A percentile compares a stretch with the other conserved stretches of the same genome.
These are phyloP conservation scores for Apocheima hispidaria DNA, from an alignment of 2,888 invertebrate species.

Conservation along the genomic window DNA sequence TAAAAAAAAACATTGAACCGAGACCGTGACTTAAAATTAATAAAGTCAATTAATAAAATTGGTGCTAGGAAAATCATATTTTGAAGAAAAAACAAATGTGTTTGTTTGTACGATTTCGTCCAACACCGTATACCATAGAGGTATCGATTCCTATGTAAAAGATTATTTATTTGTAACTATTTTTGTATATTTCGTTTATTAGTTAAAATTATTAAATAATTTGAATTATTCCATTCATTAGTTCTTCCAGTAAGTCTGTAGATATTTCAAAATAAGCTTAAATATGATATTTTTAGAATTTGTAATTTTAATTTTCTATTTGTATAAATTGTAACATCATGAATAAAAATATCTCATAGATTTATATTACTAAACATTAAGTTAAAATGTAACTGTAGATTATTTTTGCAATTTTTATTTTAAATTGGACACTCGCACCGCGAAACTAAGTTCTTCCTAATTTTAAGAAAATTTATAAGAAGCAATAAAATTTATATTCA, in stretches of 20 bases:
- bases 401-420: conserved; percentile 69
- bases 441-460: conserved; percentile 76
- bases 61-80: conserved; percentile 67
- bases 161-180: conserved; percentile 84
- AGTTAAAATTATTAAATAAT: conserved; percentile 61
- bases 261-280: conserved; percentile 69
- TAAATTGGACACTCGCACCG: conserved; percentile 74
- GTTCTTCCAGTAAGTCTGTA: conserved; percentile 81
- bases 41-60: conserved; percentile 48
- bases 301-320: conserved; percentile 57
- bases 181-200: conserved; percentile 76
- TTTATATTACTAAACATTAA: conserved; percentile 71
- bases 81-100: conserved; percentile 40
- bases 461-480: conserved; percentile 83
- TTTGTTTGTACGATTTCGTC: conserved; percentile 49
- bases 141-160: conserved; percentile 76
- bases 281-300: conserved; percentile 61
- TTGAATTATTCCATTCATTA: conserved; percentile 58
- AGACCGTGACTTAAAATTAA: background rate
- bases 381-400: conserved; percentile 65
- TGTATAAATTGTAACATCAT: conserved; percentile 80
- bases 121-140: conserved; percentile 58
- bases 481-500: conserved; percentile 83
- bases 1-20: background rate
- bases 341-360: conserved; percentile 78